A percentile compares a stretch with the other conserved stretches of the same genome.
Conservation (phyloP, 2,113 vertebrate species). For the Mirza zaza region DNA sequence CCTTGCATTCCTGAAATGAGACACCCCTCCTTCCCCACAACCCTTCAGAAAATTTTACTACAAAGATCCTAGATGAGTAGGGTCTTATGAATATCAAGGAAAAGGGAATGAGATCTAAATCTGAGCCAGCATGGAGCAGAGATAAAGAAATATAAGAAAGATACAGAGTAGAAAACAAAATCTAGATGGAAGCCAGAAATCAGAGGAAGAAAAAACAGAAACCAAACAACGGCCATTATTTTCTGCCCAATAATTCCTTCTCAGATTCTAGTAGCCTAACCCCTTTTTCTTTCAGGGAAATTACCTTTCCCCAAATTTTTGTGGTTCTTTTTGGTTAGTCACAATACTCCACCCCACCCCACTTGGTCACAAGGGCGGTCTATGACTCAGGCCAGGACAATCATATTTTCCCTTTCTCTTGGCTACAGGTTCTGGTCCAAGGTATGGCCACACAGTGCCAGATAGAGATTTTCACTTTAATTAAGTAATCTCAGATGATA, state of each 20-base stretch:
- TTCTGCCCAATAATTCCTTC: background rate
- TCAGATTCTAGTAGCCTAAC: background rate
- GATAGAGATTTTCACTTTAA: background rate
- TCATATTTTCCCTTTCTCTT: background rate
- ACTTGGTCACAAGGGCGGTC: background rate
- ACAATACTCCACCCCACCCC: background rate
- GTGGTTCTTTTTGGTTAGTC: background rate
- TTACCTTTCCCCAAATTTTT: background rate
- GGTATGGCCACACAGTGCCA: background rate
- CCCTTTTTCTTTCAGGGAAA: background rate
- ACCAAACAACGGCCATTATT: background rate
- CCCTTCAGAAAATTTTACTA: background rate
- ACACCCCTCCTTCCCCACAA: background rate
- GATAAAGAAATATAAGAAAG: background rate
- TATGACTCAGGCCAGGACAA: background rate
- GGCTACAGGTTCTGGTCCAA: background rate
- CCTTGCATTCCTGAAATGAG: background rate
- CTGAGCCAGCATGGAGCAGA: background rate
- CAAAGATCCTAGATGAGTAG: background rate
- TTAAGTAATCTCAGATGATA: background rate
- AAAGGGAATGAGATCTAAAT: background rate
- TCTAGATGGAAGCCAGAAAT: background rate
- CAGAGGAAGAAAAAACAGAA: background rate
- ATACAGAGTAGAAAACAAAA: background rate
- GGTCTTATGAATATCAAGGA: background rate